These are phyloP conservation scores for Oncorhynchus masou DNA, from an alignment of 2,113 vertebrate species.

Conservation along the genomic window DNA sequence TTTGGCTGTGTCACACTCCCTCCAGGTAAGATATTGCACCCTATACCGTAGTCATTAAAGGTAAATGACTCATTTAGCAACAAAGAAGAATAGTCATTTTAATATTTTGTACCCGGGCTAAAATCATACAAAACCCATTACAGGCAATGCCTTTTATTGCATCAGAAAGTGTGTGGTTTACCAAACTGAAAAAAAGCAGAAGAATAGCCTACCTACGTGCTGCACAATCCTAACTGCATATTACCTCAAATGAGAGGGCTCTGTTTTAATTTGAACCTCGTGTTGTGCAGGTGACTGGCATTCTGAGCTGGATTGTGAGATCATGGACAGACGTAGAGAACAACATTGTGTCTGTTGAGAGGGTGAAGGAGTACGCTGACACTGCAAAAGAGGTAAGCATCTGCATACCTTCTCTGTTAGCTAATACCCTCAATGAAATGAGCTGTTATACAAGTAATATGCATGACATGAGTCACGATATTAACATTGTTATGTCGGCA, in stretches of 20 bases:
- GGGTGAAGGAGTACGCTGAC: slow-evolving; percentile 72
- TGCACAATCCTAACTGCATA: neutral
- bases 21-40: slow-evolving; percentile 79
- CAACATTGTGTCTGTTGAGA: slow-evolving; percentile 81
- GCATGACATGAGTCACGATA: too few relatives aligned
- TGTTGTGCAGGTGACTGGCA: slow-evolving; percentile 75
- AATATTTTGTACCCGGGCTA: neutral
- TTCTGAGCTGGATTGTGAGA: slow-evolving; percentile 84
- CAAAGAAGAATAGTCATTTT: neutral
- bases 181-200: slow-evolving; percentile 1
- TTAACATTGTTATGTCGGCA: too few relatives aligned
- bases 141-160: neutral
- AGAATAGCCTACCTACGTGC: neutral
- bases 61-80: neutral
- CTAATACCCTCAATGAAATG: too few relatives aligned
- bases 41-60: neutral
- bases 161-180: neutral
- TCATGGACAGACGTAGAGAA: slow-evolving; percentile 82
- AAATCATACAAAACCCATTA: neutral
- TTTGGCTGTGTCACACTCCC: slow-evolving; percentile 86
- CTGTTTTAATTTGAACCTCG: neutral
- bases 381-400: slow-evolving; percentile 50
- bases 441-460: too few relatives aligned
- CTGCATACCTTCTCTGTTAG: neutral
- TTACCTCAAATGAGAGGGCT: neutral